phyloP scores from a whole-genome alignment of 2,113 vertebrate genomes.

The Corythornis madagascariensis region DNA sequence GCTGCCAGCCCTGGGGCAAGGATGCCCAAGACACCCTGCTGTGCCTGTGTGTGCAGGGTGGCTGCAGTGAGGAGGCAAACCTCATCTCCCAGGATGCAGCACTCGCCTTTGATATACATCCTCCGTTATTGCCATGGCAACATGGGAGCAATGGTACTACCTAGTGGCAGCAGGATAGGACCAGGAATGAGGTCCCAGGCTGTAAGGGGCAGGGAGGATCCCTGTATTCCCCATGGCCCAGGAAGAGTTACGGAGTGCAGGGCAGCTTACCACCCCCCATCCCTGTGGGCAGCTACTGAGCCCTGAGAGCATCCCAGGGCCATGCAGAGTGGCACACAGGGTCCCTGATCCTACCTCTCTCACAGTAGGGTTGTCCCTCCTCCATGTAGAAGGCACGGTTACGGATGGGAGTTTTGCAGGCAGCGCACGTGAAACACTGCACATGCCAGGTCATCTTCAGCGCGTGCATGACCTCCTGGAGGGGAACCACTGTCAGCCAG shows the following conservation, averaged over 20 bases:
- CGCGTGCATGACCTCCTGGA: conserved; percentile 97
- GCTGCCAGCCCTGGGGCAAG: neutral
- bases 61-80: neutral
- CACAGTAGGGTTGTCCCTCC: conserved; percentile 95
- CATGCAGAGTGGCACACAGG: accelerated
- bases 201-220: neutral
- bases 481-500: neutral
- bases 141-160: neutral
- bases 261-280: neutral
- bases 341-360: conserved; percentile 82
- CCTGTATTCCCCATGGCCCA: neutral
- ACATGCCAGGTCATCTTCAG: conserved; percentile 99
- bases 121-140: conserved; percentile 34
- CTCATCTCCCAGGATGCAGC: conserved; percentile 51
- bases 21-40: accelerated
- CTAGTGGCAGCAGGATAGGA: neutral
- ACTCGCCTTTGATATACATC: conserved; percentile 2
- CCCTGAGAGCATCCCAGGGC: accelerated
- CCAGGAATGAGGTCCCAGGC: neutral
- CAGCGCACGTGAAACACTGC: conserved; percentile 92
- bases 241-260: accelerated
- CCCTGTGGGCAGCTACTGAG: neutral
- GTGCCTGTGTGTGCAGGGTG: neutral
- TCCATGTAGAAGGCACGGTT: conserved; percentile 99
- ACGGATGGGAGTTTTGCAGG: conserved; percentile 93